These are phyloP conservation scores for Sarcophaga subvicina DNA, from an alignment of 2,888 invertebrate species.

Conservation along the genomic window DNA sequence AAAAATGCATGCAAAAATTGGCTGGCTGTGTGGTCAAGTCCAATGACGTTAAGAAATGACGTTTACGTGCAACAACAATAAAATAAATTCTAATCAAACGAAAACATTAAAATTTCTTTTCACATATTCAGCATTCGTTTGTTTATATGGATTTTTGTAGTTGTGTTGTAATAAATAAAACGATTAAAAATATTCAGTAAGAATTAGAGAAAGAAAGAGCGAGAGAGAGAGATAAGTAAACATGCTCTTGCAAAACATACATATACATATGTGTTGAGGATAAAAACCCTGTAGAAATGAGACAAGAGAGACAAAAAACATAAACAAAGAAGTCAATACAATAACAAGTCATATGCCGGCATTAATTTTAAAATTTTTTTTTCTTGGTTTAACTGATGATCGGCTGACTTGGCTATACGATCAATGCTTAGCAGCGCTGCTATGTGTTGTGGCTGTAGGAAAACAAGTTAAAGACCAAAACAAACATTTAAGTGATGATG, in stretches of 20 bases:
- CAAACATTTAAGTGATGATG: not conserved
- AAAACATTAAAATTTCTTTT: slow-evolving; percentile 14
- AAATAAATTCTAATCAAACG: slow-evolving; percentile 55
- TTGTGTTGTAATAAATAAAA: not conserved
- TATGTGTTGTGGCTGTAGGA: not conserved
- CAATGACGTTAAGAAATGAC: slow-evolving; percentile 60
- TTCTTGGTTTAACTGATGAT: not conserved
- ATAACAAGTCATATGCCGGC: not conserved
- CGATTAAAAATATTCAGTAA: not conserved
- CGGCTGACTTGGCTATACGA: not conserved
- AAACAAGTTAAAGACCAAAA: not conserved
- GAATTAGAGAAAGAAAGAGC: not conserved
- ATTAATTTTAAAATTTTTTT: not conserved
- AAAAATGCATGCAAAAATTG: not conserved
- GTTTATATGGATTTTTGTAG: slow-evolving; percentile 8
- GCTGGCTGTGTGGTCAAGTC: slow-evolving; percentile 54
- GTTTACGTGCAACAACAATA: slow-evolving; percentile 29
- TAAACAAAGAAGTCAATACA: not conserved
- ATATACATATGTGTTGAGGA: not conserved
- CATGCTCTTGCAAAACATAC: no score
- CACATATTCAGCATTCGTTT: slow-evolving; percentile 3
- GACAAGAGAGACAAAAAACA: not conserved
- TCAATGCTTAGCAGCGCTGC: no score
- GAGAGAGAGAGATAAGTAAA: no score
- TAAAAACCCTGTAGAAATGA: not conserved